A percentile compares a stretch with the other conserved stretches of the same genome.
These are phyloP conservation scores for Pachydiplax longipennis DNA, from an alignment of 2,888 invertebrate genomes.

Conservation along the genomic window DNA sequence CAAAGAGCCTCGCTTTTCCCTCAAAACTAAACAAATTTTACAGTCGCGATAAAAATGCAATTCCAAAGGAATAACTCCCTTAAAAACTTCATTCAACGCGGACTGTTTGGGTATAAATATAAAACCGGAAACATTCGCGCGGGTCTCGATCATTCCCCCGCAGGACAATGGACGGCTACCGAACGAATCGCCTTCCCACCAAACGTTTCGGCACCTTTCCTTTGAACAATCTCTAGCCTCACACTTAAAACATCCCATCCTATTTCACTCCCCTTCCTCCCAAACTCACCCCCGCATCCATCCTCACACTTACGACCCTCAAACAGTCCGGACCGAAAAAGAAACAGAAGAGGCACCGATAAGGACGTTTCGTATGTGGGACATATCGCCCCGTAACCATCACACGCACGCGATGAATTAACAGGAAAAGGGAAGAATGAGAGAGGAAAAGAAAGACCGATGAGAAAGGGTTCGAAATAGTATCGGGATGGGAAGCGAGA, in stretches of 20 bases:
- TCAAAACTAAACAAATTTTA: constrained; percentile 13
- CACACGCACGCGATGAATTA: neutral
- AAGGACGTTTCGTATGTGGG: neutral
- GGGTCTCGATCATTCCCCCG: neutral
- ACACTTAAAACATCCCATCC: neutral
- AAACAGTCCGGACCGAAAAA: neutral
- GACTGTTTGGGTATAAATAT: neutral
- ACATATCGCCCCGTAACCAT: neutral
- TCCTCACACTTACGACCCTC: neutral
- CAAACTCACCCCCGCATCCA: neutral
- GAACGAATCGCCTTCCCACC: neutral
- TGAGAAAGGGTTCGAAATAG: neutral
- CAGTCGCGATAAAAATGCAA: neutral
- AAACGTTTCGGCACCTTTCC: constrained; percentile 8
- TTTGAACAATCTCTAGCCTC: constrained; percentile 23
- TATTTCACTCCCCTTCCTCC: neutral
- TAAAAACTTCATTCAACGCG: constrained; percentile 3
- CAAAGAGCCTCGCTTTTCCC: neutral
- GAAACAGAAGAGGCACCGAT: neutral
- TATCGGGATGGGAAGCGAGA: neutral
- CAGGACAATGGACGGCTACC: neutral
- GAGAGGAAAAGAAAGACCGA: neutral
- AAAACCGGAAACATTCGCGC: neutral
- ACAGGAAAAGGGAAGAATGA: neutral
- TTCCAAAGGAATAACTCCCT: neutral